A percentile compares a stretch with the other conserved stretches of the same genome.
phyloP scores from a whole-genome alignment of 1,140 invertebrate species.

The Drosophila lini region DNA sequence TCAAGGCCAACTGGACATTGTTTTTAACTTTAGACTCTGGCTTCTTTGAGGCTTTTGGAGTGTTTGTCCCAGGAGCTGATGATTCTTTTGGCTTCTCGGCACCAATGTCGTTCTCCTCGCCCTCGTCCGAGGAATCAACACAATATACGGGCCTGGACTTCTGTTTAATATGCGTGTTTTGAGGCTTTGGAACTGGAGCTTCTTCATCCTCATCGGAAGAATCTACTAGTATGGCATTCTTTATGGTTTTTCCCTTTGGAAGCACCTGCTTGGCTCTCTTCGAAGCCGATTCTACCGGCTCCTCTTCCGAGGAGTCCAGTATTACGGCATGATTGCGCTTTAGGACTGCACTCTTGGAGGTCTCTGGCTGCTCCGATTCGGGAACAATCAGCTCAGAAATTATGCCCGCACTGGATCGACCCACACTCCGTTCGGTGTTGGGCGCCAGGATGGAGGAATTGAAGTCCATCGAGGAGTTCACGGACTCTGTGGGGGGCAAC shows the following conservation, averaged over 20 bases:
- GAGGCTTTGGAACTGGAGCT: neutral
- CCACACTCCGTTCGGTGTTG: constrained; percentile 47
- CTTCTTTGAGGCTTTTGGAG: neutral
- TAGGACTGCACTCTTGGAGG: neutral
- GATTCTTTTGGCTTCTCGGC: constrained; percentile 4
- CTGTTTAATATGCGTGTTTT: neutral
- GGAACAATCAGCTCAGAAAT: constrained; percentile 41
- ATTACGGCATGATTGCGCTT: constrained; percentile 28
- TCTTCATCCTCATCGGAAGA: constrained; percentile 44
- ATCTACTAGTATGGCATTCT: constrained; percentile 4
- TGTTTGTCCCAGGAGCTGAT: neutral
- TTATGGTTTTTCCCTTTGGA: constrained; percentile 2
- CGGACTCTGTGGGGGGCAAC: constrained; percentile 57
- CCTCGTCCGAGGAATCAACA: constrained; percentile 21
- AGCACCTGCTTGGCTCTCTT: constrained; percentile 14
- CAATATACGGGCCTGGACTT: constrained; percentile 6
- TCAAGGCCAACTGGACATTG: neutral
- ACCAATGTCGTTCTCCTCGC: constrained; percentile 1
- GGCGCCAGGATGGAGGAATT: constrained; percentile 58
- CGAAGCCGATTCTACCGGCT: neutral
- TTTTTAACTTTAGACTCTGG: neutral
- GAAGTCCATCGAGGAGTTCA: constrained; percentile 40
- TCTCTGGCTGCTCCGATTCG: constrained; percentile 24
- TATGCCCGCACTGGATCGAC: neutral
- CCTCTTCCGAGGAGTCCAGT: constrained; percentile 59